Base-by-base conservation (phyloP, 2,888 invertebrate species). In the Drosophila diplacantha region DNA sequence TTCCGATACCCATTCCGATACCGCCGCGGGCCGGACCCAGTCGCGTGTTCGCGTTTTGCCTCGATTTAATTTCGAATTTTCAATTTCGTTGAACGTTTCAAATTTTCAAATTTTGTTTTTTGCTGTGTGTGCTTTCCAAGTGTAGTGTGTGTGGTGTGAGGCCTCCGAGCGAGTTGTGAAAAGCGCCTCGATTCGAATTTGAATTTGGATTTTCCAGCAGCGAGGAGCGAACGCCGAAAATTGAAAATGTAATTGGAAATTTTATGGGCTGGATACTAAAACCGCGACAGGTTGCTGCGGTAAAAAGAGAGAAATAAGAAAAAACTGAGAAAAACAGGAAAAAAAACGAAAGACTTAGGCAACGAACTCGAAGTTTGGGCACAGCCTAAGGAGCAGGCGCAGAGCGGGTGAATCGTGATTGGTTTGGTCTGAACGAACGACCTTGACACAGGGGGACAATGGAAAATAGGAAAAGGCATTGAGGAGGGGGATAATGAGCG, bases 231-330 rank as follows among this genome's bases (percentile, higher is more conserved):
- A 24, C 24, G 7, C 18, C 50, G 44, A 61, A 64, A 63, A 59
- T 56, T 69, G 41, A 70, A 69, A 81, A 78, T 74, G 79, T 81
- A 78, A 78, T 74, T 78, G 61, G 41, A 75, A 72, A 78, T 68
- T 37, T 41, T 32, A n/a, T n/a, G 5, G 6, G 29, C 35, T 56
- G 24, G 37, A 47, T 16, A 37, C n/a, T 41, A 32, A 41, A 34
- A 26, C 31, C 29, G 47, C 53, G 50, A 50, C 55, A 43, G 24
- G 9, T 31, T 37, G 32, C 16, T 18, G 11, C 24, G 22, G n/a
- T 14, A 24, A 14, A 8, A n/a, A 5, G 3, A 16, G 29, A 2
- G 12, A 12, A 16, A 12, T 2, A 5, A 26, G n/a, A 54, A 16
- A 43, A 12, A 18, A 4, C 4, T 9, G 29, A 9, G 9, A 29